A percentile compares a stretch with the other conserved stretches of the same genome.
These are phyloP conservation scores for Thryonomys swinderianus DNA, from an alignment of 2,113 vertebrate genomes.

Conservation along the genomic window DNA sequence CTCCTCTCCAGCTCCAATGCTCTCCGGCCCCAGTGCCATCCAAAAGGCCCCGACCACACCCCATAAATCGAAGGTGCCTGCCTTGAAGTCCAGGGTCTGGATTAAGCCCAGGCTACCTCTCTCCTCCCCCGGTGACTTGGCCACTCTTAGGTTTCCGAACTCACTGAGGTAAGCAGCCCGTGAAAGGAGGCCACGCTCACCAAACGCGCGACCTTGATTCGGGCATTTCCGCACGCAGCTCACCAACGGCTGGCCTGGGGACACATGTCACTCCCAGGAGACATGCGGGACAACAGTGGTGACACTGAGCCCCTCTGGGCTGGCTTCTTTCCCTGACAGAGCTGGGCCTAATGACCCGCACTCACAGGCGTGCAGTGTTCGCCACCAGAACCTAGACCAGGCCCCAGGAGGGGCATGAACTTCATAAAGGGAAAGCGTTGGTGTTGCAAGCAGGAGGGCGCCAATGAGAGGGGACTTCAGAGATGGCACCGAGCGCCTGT, in stretches of 20 bases:
- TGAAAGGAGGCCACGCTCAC: not conserved
- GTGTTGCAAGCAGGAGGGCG: not conserved
- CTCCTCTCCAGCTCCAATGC: constrained; percentile 68
- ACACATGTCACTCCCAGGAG: not conserved
- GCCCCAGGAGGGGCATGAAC: not conserved
- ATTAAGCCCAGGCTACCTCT: constrained; percentile 43
- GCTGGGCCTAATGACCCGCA: not conserved
- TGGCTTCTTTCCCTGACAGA: not conserved
- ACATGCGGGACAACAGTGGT: fast-evolving
- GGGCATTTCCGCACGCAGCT: not conserved
- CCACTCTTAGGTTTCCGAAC: not conserved
- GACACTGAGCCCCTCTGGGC: not conserved
- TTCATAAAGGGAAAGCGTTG: not conserved
- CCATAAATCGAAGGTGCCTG: constrained; percentile 19
- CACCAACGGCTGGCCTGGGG: not conserved
- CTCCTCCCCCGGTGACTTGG: constrained; percentile 57
- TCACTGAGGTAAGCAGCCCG: not conserved
- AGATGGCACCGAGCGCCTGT: not conserved
- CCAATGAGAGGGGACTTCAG: not conserved
- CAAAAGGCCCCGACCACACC: too few species aligned
- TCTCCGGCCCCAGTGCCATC: constrained; percentile 14
- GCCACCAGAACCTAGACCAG: not conserved
- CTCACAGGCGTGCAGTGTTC: not conserved
- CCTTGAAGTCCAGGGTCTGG: constrained; percentile 55
- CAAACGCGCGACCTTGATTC: not conserved